phyloP scores from a whole-genome alignment of 2,797 vertebrate species.

The Pseudomugil tenellus region DNA sequence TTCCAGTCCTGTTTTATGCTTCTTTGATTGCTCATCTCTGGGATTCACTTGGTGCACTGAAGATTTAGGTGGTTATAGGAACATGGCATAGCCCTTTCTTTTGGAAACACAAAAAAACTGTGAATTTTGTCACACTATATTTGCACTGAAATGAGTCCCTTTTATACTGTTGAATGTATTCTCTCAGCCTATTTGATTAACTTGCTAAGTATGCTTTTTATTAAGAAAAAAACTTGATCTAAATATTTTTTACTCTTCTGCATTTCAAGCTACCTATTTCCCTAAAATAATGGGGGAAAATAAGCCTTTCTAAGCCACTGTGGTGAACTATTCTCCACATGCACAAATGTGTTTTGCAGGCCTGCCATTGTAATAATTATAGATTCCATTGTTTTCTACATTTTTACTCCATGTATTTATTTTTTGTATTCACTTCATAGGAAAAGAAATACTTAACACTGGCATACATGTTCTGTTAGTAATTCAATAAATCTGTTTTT shows the following conservation, averaged over 20 bases:
- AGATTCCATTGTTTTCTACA: neutral
- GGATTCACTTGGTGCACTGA: slow-evolving; percentile 34
- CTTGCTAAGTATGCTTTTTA: slow-evolving; percentile 14
- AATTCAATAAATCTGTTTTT: slow-evolving; percentile 27
- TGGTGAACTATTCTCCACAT: slow-evolving; percentile 12
- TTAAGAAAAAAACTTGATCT: slow-evolving; percentile 28
- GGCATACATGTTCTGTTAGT: slow-evolving; percentile 12
- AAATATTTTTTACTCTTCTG: slow-evolving; percentile 40
- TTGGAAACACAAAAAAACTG: slow-evolving; percentile 12
- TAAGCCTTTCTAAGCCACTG: slow-evolving; percentile 29
- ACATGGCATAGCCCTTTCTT: slow-evolving; percentile 18
- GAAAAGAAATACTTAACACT: slow-evolving; percentile 6
- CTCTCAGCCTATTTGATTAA: slow-evolving; percentile 24
- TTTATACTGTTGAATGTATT: slow-evolving; percentile 52
- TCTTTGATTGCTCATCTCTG: slow-evolving; percentile 20
- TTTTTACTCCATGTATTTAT: slow-evolving; percentile 60
- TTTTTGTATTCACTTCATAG: slow-evolving; percentile 25
- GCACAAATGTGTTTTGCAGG: slow-evolving; percentile 9
- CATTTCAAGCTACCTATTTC: slow-evolving; percentile 58
- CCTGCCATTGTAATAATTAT: slow-evolving; percentile 4
- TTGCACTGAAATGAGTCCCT: slow-evolving; percentile 62
- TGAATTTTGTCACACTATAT: slow-evolving; percentile 28
- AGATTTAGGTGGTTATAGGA: slow-evolving; percentile 15
- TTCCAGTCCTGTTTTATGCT: slow-evolving; percentile 2
- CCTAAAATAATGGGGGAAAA: slow-evolving; percentile 1